These are phyloP conservation scores for Dinothrombium tinctorium DNA, from an alignment of 1,140 invertebrate species.

Conservation along the genomic window DNA sequence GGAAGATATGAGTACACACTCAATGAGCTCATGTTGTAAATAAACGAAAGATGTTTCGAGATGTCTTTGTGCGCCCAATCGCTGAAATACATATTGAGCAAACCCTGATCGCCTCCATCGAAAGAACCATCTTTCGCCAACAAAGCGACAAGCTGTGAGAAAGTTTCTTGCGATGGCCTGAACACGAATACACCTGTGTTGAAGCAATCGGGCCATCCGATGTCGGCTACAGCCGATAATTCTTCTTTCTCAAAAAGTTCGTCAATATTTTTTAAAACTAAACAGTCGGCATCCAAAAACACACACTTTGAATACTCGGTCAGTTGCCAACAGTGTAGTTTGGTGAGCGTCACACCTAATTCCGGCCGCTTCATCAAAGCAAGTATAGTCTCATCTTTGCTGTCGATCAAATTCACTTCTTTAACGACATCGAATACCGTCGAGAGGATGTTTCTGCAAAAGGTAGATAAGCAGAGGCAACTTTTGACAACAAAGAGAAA, in stretches of 20 bases:
- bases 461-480: neutral
- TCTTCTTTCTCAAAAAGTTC: slow-evolving; percentile 81
- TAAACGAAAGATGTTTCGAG: slow-evolving; percentile 74
- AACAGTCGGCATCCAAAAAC: slow-evolving; percentile 79
- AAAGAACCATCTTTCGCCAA: slow-evolving; percentile 63
- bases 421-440: slow-evolving; percentile 52
- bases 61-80: slow-evolving; percentile 80
- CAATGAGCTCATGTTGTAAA: slow-evolving; percentile 89
- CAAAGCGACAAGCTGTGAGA: slow-evolving; percentile 43
- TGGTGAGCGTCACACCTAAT: slow-evolving; percentile 82
- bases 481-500: neutral
- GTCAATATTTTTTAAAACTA: slow-evolving; percentile 74
- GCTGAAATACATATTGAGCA: slow-evolving; percentile 76
- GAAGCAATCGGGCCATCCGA: slow-evolving; percentile 90
- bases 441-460: slow-evolving; percentile 35
- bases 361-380: slow-evolving; percentile 64
- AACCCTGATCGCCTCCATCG: slow-evolving; percentile 82
- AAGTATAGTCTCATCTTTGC: slow-evolving; percentile 61
- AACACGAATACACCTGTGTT: slow-evolving; percentile 64
- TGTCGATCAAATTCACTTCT: slow-evolving; percentile 71
- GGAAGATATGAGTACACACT: slow-evolving; percentile 90
- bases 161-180: slow-evolving; percentile 60
- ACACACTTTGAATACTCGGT: slow-evolving; percentile 80
- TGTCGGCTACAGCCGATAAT: slow-evolving; percentile 74
- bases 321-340: slow-evolving; percentile 70